These are phyloP conservation scores for Doryteuthis pealeii DNA, from an alignment of 1,140 invertebrate species.

Conservation along the genomic window DNA sequence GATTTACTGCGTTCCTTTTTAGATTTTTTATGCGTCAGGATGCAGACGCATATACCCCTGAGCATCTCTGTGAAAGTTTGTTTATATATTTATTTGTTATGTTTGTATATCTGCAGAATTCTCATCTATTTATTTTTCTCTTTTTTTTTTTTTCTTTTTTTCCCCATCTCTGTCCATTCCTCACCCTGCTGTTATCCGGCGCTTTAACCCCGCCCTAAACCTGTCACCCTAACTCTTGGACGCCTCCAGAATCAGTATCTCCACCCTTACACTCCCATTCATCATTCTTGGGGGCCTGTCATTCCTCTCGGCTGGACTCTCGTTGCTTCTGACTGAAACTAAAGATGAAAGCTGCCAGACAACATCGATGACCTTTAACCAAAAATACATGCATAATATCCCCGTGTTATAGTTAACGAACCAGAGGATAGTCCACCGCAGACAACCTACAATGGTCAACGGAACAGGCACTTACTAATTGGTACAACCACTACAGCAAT, in stretches of 20 bases:
- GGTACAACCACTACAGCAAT: neutral
- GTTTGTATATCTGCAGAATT: no score
- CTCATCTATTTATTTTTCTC: no score
- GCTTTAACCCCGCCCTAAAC: no score
- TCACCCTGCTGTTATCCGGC: no score
- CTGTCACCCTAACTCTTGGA: no score
- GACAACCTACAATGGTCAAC: neutral
- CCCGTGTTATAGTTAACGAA: neutral
- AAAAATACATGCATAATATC: neutral
- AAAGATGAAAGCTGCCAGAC: conserved; percentile 63
- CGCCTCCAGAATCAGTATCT: conserved; percentile 36
- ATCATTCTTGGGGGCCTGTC: conserved; percentile 66
- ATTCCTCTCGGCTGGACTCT: conserved; percentile 62
- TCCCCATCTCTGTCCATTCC: no score
- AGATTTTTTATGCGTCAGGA: no score
- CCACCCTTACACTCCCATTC: conserved; percentile 59
- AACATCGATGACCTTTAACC: conserved; percentile 62
- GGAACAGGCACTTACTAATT: neutral
- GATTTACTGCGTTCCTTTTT: no score
- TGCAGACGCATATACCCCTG: no score
- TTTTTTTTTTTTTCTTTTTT: no score
- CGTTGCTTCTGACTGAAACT: conserved; percentile 66
- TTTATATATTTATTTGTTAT: no score
- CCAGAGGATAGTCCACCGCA: neutral
- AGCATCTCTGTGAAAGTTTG: no score